Conservation (phyloP, 1,140 invertebrate genomes). For the Cheumatopsyche charites region DNA sequence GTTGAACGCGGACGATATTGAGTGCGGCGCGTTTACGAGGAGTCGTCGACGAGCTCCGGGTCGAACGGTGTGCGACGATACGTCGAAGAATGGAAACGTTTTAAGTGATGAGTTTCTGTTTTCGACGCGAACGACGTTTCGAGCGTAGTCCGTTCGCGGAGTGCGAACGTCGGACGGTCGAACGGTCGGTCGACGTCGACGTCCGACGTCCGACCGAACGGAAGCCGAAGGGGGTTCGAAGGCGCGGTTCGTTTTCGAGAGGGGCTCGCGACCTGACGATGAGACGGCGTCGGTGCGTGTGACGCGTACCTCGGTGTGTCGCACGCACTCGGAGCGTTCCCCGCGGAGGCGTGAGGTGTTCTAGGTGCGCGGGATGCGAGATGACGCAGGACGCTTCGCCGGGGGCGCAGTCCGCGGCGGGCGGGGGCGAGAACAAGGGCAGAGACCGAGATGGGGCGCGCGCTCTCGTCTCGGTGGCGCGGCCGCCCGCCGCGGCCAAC, state of each 20-base stretch:
- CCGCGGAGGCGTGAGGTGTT: neutral
- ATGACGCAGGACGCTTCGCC: neutral
- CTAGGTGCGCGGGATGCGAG: neutral
- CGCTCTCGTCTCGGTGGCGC: neutral
- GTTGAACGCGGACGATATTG: too few relatives aligned
- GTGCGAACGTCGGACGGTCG: neutral
- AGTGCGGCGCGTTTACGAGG: too few relatives aligned
- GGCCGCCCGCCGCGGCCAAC: constrained; percentile 9
- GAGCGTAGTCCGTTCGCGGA: neutral
- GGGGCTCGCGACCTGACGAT: too few relatives aligned
- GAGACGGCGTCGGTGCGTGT: too few relatives aligned
- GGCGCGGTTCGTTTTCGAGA: too few relatives aligned
- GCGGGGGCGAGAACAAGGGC: neutral
- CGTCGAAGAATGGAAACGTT: too few relatives aligned
- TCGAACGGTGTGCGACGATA: too few relatives aligned
- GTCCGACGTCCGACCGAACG: neutral
- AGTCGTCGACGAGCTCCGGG: too few relatives aligned
- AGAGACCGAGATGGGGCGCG: neutral
- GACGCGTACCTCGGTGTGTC: too few relatives aligned
- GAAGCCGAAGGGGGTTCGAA: too few relatives aligned
- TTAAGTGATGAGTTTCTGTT: too few relatives aligned
- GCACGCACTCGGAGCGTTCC: neutral
- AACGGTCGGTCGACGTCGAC: neutral
- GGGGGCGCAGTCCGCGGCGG: neutral
- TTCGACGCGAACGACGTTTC: too few relatives aligned